phyloP scores from a whole-genome alignment of 2,113 vertebrate species.

The Dicaeum eximium region DNA sequence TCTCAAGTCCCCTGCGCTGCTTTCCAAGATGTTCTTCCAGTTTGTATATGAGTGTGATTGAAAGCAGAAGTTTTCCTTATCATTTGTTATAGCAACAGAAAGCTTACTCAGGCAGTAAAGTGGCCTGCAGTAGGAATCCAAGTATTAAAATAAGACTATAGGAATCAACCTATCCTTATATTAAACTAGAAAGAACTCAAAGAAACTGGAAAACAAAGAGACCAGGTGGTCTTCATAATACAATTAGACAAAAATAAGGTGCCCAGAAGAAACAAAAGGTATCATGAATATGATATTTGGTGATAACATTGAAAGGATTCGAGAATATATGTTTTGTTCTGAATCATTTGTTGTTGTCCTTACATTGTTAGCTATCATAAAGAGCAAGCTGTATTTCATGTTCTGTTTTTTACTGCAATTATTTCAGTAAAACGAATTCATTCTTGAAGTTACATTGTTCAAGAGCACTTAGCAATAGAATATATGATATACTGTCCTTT shows the following conservation, averaged over 20 bases:
- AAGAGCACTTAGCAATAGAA: neutral
- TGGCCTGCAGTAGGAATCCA: neutral
- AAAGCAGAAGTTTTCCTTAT: neutral
- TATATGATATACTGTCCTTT: neutral
- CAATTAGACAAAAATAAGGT: neutral
- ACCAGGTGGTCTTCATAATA: neutral
- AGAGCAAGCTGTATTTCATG: slow-evolving; percentile 7
- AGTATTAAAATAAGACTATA: neutral
- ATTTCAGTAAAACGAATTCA: slow-evolving; percentile 10
- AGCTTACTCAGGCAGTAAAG: neutral
- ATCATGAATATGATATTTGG: neutral
- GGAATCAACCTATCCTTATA: neutral
- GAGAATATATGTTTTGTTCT: neutral
- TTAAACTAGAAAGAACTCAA: neutral
- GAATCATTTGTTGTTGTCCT: neutral
- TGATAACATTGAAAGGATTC: slow-evolving; percentile 1
- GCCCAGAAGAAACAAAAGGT: neutral
- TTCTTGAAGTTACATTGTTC: neutral
- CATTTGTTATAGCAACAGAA: neutral
- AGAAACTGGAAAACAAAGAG: neutral
- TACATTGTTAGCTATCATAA: neutral
- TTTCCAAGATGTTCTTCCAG: neutral
- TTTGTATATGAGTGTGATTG: neutral
- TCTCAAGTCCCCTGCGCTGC: neutral
- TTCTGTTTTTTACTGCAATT: slow-evolving; percentile 4